Base-by-base conservation (phyloP, 2,797 vertebrate genomes). In the Urocyon cinereoargenteus region DNA sequence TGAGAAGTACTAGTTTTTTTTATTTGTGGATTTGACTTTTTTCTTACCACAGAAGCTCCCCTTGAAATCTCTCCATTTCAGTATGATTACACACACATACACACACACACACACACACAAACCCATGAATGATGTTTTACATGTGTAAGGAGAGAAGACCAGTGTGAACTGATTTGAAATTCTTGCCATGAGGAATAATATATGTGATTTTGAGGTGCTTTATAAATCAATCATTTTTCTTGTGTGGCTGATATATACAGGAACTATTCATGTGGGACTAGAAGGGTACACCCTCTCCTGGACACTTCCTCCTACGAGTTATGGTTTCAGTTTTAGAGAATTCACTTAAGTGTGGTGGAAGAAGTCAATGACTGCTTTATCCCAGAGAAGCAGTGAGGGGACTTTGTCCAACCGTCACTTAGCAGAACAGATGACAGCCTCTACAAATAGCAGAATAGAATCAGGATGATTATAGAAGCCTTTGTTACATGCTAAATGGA, bases 281-380 rank as follows among this genome's bases (percentile, higher is more conserved):
- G 57, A 57, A 86, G 18, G 18, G 51, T n/a, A 55, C 0, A n/a
- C 3, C 0, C 6, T 89, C 36, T 68, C 85, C 57, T 77, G 16
- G 26, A 51, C 34, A 78, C 15, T 36, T n/a, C 68, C 72, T 81
- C n/a, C 22, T 61, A 45, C 1, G 61, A 62, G 18, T 64, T 86
- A 59, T 51, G 21, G 10, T 24, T 95, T 92, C 36, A 36, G 24
- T 64, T 88, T 91, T 75, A 68, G 86, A 62, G 5, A 75, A 68
- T 79, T 73, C 40, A 49, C 70, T 26, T 85, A 92, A 90, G 45
- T 62, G 24, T 82, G 14, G 28, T 51, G 31, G 62, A 55, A 66
- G 34, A 90, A 86, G 62, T 36, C 26, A 87, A 81, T 85, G n/a
- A 77, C 34, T 57, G 26, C 14, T 91, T 95, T 77, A 61, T 96